Evolutionary conservation across 2,797 vertebrate species (phyloP).

Genomic region (Characodon lateralis): DNA sequence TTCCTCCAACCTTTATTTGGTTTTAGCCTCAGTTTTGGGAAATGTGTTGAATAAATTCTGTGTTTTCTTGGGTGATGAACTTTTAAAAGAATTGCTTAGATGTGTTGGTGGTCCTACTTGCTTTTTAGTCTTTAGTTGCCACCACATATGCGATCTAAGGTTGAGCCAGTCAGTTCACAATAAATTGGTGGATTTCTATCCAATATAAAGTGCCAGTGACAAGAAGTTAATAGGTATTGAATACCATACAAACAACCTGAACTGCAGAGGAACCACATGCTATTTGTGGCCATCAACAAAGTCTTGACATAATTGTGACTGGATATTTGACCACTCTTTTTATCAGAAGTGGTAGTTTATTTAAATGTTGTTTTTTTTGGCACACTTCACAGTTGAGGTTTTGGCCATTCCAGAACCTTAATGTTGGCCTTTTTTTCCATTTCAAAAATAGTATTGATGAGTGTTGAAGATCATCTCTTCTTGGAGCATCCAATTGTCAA

Average conservation of each 20-base stretch:
- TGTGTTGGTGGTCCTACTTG: background rate
- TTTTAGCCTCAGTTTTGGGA: slow-evolving; percentile 5
- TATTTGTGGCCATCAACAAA: too few relatives aligned
- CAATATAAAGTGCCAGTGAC: background rate
- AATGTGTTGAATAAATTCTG: background rate
- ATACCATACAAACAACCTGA: too few relatives aligned
- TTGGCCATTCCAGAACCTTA: background rate
- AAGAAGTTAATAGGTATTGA: too few relatives aligned
- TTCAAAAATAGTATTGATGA: background rate
- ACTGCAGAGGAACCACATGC: too few relatives aligned
- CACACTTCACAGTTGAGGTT: too few relatives aligned
- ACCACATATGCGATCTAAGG: background rate
- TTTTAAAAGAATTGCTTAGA: background rate
- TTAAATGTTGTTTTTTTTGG: too few relatives aligned
- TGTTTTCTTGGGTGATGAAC: background rate
- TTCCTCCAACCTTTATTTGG: background rate
- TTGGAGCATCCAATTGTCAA: background rate
- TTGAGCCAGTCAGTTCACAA: background rate
- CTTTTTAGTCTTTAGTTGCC: background rate
- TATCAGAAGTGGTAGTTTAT: too few relatives aligned
- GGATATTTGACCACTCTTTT: too few relatives aligned
- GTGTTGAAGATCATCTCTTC: background rate
- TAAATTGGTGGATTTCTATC: background rate
- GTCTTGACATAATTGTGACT: too few relatives aligned
- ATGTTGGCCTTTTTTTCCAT: background rate